Evolutionary conservation across 2,113 vertebrate genomes (phyloP).

Genomic region (Phrynocephalus versicolor): DNA sequence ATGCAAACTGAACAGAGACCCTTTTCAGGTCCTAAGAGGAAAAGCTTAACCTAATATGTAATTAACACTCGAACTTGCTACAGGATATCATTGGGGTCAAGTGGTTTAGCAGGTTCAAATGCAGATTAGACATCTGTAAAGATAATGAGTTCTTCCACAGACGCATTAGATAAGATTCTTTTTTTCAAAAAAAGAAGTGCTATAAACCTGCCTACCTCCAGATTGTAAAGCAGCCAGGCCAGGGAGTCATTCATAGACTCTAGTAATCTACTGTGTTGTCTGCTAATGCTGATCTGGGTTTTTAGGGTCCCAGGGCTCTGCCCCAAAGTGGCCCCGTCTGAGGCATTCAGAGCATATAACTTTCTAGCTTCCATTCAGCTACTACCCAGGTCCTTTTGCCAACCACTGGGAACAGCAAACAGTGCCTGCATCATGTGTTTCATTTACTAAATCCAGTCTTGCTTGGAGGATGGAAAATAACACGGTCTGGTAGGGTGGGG

Average conservation of each 20-base stretch:
- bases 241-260: not conserved
- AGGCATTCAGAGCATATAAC: not conserved
- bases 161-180: conserved; percentile 12
- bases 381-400: not conserved
- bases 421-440: not conserved
- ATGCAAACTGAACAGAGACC: not conserved
- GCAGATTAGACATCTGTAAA: conserved; percentile 28
- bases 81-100: conserved; percentile 34
- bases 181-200: not conserved
- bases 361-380: not conserved
- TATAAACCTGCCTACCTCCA: not conserved
- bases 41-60: conserved; percentile 26
- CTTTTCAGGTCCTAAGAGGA: conserved; percentile 6
- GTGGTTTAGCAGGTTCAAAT: conserved; percentile 13
- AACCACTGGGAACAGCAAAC: not conserved
- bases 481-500: too few relatives aligned
- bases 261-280: not conserved
- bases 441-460: not conserved
- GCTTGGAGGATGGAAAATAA: too few relatives aligned
- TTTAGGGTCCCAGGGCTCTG: not conserved
- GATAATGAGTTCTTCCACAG: conserved; percentile 19
- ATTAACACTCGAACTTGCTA: conserved; percentile 30
- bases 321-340: not conserved
- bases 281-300: not conserved
- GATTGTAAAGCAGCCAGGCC: not conserved